These are phyloP conservation scores for Zosterops japonicus DNA, from an alignment of 2,113 vertebrate species.

Conservation along the genomic window DNA sequence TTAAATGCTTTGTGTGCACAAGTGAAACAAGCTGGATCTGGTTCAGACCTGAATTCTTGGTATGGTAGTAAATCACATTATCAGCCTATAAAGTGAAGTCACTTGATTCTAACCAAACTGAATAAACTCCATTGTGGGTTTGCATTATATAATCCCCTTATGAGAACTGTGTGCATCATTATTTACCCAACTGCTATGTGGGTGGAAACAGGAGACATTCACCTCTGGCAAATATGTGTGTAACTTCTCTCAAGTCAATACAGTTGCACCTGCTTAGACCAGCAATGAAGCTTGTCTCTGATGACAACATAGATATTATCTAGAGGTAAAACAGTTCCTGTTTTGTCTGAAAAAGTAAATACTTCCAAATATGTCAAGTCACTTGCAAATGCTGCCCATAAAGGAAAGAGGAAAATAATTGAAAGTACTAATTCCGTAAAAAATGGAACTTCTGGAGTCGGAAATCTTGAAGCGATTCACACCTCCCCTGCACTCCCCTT, in stretches of 20 bases:
- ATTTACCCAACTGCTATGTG: constrained; percentile 62
- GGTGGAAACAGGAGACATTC: constrained; percentile 50
- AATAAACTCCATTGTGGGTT: constrained; percentile 59
- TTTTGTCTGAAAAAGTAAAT: constrained; percentile 25
- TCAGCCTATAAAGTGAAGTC: constrained; percentile 45
- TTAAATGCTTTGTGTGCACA: constrained; percentile 2
- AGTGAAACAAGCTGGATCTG: constrained; percentile 26
- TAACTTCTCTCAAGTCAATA: background rate
- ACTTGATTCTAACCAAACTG: constrained; percentile 56
- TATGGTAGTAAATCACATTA: constrained; percentile 23
- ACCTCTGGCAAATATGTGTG: constrained; percentile 19
- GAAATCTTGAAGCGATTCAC: background rate
- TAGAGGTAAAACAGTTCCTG: constrained; percentile 44
- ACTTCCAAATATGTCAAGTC: constrained; percentile 31
- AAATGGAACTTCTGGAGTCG: background rate
- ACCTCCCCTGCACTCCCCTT: background rate
- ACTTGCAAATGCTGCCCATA: background rate
- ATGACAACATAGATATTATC: constrained; percentile 27
- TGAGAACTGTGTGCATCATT: constrained; percentile 40
- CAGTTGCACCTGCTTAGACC: constrained; percentile 24
- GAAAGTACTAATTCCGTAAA: background rate
- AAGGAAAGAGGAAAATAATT: background rate
- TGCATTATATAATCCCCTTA: constrained; percentile 42
- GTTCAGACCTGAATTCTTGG: background rate
- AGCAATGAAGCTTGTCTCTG: background rate